Conservation (phyloP, 2,797 vertebrate genomes). For the Mus minutoides region DNA sequence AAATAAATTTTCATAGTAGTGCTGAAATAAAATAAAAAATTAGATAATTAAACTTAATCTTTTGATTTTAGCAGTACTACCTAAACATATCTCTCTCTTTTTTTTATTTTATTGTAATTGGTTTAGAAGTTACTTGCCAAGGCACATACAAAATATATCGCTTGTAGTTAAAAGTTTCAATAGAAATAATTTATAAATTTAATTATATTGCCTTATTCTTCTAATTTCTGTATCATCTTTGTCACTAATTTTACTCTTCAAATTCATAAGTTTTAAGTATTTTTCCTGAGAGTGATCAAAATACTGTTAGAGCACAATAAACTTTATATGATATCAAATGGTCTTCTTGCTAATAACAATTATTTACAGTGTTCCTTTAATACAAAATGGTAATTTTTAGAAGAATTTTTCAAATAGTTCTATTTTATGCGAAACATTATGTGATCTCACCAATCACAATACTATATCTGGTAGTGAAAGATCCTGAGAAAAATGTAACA, state of each 20-base stretch:
- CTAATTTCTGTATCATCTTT: background rate
- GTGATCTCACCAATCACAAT: background rate
- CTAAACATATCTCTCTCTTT: background rate
- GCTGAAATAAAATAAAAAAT: background rate
- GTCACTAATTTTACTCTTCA: background rate
- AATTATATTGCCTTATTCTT: conserved; percentile 15
- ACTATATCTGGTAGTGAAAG: background rate
- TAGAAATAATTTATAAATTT: background rate
- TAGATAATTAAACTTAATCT: background rate
- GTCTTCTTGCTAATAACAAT: background rate
- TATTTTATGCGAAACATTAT: background rate
- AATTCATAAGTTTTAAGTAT: background rate
- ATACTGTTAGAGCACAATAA: background rate
- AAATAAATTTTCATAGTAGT: conserved; percentile 11
- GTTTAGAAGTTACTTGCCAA: conserved; percentile 10
- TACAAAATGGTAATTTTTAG: background rate
- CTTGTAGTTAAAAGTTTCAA: background rate
- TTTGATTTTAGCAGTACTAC: background rate
- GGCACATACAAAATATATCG: background rate
- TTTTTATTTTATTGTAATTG: conserved; percentile 47
- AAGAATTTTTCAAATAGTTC: background rate
- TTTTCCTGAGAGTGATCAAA: background rate
- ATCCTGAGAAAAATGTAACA: no score
- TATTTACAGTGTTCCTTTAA: background rate
- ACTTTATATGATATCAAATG: background rate